Evolutionary conservation across 2,888 invertebrate genomes (phyloP).

Genomic region (Imbricaverruca yamaguchii): DNA sequence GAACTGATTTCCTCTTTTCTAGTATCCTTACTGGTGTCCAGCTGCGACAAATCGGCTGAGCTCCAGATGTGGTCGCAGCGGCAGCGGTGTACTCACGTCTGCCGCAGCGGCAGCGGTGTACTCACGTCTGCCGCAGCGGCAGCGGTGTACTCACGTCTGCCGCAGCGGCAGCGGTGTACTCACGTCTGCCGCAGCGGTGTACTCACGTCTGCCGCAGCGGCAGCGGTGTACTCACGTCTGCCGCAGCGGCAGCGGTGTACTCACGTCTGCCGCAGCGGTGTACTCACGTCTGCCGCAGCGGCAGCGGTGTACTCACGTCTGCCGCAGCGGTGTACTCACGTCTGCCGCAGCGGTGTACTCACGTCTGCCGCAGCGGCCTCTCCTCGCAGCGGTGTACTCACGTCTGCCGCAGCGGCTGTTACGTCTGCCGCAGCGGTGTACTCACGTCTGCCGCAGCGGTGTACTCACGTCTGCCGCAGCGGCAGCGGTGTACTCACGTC

Average conservation of each 20-base stretch:
- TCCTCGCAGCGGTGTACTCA: too few species aligned
- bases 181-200: constrained; percentile 56
- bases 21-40: constrained; percentile 71
- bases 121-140: constrained; percentile 58
- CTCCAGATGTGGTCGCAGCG: constrained; percentile 90
- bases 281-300: constrained; percentile 54
- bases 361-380: constrained; percentile 59
- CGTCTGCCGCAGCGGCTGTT: constrained; percentile 61
- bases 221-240: constrained; percentile 54
- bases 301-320: constrained; percentile 54
- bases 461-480: constrained; percentile 51
- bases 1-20: neutral
- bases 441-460: constrained; percentile 55
- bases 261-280: constrained; percentile 56
- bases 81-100: constrained; percentile 57
- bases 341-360: constrained; percentile 56
- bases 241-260: constrained; percentile 74
- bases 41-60: constrained; percentile 61
- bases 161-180: constrained; percentile 74
- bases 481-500: constrained; percentile 58
- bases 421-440: too few species aligned
- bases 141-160: constrained; percentile 50
- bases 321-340: constrained; percentile 56
- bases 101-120: constrained; percentile 74
- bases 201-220: constrained; percentile 54